Evolutionary conservation across 2,113 vertebrate species (phyloP).

Genomic region (Oxygymnocypris stewartii): DNA sequence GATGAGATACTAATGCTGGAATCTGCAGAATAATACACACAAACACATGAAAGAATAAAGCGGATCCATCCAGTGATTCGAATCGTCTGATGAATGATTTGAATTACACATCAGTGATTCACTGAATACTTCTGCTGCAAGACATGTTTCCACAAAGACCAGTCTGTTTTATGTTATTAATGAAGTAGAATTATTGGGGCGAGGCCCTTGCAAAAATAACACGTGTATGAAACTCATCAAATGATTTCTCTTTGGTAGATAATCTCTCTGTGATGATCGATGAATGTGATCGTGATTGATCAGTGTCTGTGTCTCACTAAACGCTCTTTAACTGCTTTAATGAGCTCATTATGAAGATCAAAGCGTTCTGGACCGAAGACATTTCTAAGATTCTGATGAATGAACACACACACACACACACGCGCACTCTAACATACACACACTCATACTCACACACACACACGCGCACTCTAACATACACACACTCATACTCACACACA

Average conservation of each 20-base stretch:
- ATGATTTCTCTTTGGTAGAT: background rate
- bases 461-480: no score
- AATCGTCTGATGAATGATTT: background rate
- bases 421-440: no score
- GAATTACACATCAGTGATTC: background rate
- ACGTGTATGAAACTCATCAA: background rate
- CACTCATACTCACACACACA: constrained; percentile 1
- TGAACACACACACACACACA: background rate
- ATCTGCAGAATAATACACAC: background rate
- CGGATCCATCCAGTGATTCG: background rate
- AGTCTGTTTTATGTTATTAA: background rate
- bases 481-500: no score
- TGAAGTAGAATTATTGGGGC: background rate
- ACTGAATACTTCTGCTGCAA: background rate
- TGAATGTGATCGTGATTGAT: no score
- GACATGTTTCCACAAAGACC: background rate
- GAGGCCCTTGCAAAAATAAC: background rate
- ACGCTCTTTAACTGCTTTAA: background rate
- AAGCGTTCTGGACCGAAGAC: background rate
- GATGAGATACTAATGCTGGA: background rate
- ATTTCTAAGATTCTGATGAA: background rate
- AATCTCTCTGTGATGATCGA: no score
- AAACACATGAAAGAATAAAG: background rate
- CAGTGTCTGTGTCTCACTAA: background rate
- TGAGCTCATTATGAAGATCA: background rate